Conservation (phyloP, 2,113 vertebrate genomes). For the Poeciliopsis turrubarensis region DNA sequence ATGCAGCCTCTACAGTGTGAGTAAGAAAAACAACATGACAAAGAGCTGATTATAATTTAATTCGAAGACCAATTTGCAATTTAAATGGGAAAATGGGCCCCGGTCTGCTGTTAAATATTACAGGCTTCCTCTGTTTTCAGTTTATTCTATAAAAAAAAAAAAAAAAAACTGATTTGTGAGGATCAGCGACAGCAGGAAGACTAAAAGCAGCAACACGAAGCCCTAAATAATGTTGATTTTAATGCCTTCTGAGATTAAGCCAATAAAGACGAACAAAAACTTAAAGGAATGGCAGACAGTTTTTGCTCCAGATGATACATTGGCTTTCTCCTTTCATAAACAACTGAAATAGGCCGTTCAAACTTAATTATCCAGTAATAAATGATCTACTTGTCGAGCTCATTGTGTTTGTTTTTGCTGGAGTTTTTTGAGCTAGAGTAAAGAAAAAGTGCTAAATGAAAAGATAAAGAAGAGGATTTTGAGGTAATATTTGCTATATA, state of each 20-base stretch:
- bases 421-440: background rate
- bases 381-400: background rate
- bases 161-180: slow-evolving; percentile 20
- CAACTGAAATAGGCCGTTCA: background rate
- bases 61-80: slow-evolving; percentile 45
- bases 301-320: background rate
- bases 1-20: background rate
- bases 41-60: slow-evolving; percentile 30
- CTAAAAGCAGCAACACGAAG: slow-evolving; percentile 7
- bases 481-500: background rate
- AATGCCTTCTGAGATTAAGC: slow-evolving; percentile 18
- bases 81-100: slow-evolving; percentile 18
- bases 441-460: background rate
- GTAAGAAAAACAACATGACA: slow-evolving; percentile 24
- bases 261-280: slow-evolving; percentile 13
- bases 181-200: slow-evolving; percentile 12
- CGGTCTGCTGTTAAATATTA: slow-evolving; percentile 18
- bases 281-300: background rate
- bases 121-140: slow-evolving; percentile 14
- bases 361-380: background rate
- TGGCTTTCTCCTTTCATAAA: slow-evolving; percentile 17
- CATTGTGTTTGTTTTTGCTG: background rate
- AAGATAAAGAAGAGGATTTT: background rate
- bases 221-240: slow-evolving; percentile 25
- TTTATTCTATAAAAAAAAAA: slow-evolving; percentile 2